Evolutionary conservation across 2,797 vertebrate genomes (phyloP).

Genomic region (Leptatherina wallacei): DNA sequence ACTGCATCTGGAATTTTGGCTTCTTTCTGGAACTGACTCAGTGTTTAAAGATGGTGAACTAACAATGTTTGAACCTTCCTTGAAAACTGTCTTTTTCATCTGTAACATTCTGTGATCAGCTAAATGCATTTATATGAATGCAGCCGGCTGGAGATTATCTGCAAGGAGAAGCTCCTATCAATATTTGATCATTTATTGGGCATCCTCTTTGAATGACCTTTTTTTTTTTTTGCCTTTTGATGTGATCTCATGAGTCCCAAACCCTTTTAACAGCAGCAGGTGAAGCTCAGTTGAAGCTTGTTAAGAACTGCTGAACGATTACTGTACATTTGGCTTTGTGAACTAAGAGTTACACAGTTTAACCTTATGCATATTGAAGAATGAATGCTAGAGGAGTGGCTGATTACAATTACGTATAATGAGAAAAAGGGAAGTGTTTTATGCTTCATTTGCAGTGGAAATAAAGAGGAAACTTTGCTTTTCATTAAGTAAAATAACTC

Average conservation of each 20-base stretch:
- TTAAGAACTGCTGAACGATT: not conserved
- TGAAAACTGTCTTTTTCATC: not conserved
- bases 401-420: slow-evolving; percentile 12
- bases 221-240: not conserved
- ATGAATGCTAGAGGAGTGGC: not conserved
- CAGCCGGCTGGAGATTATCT: not conserved
- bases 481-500: slow-evolving; percentile 67
- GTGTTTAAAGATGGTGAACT: not conserved
- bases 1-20: not conserved
- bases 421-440: slow-evolving; percentile 37
- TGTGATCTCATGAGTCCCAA: not conserved
- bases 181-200: not conserved
- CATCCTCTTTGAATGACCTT: not conserved
- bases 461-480: slow-evolving; percentile 34
- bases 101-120: not conserved
- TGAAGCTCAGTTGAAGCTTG: slow-evolving; percentile 25
- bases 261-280: slow-evolving; percentile 18
- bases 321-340: not conserved
- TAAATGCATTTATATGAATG: not conserved
- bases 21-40: not conserved
- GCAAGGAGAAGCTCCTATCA: not conserved
- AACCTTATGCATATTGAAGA: not conserved
- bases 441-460: slow-evolving; percentile 25
- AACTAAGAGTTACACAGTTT: not conserved
- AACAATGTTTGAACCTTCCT: not conserved